Evolutionary conservation across 2,888 invertebrate genomes (phyloP).

Genomic region (Axea sp.): DNA sequence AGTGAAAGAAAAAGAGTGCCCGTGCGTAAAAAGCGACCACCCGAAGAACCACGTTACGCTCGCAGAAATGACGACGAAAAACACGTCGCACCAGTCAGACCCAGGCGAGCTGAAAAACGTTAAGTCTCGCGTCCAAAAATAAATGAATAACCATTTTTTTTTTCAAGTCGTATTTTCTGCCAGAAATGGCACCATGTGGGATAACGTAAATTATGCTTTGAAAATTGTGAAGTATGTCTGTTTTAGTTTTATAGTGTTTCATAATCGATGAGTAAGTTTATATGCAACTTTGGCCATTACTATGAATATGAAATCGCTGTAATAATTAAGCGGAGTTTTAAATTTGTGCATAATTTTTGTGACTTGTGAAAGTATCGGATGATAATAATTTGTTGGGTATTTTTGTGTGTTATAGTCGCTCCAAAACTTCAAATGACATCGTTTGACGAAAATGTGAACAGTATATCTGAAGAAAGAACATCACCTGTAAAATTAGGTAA

Average conservation of each 20-base stretch:
- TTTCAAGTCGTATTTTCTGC: too few relatives aligned
- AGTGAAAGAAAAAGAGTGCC: slow-evolving; percentile 66
- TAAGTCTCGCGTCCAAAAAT: slow-evolving; percentile 7
- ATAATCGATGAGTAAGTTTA: too few relatives aligned
- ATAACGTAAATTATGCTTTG: too few relatives aligned
- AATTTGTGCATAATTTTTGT: too few relatives aligned
- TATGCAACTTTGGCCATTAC: too few relatives aligned
- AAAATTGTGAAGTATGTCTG: too few relatives aligned
- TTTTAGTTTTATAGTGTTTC: too few relatives aligned
- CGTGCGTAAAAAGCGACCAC: slow-evolving; percentile 40
- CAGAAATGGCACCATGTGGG: too few relatives aligned
- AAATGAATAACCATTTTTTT: not conserved
- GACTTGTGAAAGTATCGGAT: too few relatives aligned
- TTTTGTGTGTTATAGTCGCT: slow-evolving; percentile 69
- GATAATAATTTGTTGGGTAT: not conserved
- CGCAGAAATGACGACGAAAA: slow-evolving; percentile 14
- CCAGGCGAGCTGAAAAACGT: slow-evolving; percentile 40
- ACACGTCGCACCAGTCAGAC: slow-evolving; percentile 5
- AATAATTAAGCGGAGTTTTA: too few relatives aligned
- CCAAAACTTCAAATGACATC: slow-evolving; percentile 75
- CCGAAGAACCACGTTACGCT: slow-evolving; percentile 14
- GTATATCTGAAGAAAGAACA: slow-evolving; percentile 67
- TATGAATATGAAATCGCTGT: too few relatives aligned
- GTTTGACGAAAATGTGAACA: slow-evolving; percentile 77
- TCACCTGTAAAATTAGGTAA: slow-evolving; percentile 66